phyloP scores from a whole-genome alignment of 2,797 vertebrate genomes.

The Gallinago solitaria region DNA sequence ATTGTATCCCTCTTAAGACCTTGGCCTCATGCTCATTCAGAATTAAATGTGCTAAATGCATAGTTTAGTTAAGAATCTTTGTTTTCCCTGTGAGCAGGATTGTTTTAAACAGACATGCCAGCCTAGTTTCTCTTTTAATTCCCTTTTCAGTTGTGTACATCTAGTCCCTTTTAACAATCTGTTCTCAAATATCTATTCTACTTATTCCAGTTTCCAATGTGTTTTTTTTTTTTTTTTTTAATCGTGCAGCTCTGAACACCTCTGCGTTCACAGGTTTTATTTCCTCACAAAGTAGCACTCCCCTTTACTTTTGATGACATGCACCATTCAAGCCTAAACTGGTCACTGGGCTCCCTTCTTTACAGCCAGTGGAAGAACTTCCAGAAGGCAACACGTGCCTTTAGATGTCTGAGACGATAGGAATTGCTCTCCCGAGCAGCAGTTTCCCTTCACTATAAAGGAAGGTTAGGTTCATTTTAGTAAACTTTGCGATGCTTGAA shows the following conservation, averaged over 20 bases:
- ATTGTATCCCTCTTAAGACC: background rate
- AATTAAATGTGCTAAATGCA: background rate
- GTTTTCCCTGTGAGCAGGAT: background rate
- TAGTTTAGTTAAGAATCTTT: background rate
- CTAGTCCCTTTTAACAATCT: background rate
- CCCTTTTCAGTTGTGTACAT: background rate
- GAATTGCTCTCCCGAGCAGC: background rate
- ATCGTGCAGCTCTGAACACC: background rate
- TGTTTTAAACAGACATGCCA: background rate
- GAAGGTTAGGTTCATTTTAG: background rate
- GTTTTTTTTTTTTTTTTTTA: background rate
- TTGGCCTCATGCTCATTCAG: background rate
- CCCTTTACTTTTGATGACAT: background rate
- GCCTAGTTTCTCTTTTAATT: background rate
- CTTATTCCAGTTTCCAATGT: background rate
- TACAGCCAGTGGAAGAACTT: background rate
- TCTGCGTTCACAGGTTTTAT: background rate
- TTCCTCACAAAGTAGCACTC: background rate
- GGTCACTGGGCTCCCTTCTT: background rate
- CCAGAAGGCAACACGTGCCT: background rate
- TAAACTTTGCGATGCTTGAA: background rate
- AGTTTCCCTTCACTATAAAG: background rate
- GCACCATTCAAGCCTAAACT: background rate
- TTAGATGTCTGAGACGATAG: background rate
- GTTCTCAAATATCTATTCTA: background rate